phyloP scores from a whole-genome alignment of 1,140 invertebrate genomes.

The Papilio xuthus region DNA sequence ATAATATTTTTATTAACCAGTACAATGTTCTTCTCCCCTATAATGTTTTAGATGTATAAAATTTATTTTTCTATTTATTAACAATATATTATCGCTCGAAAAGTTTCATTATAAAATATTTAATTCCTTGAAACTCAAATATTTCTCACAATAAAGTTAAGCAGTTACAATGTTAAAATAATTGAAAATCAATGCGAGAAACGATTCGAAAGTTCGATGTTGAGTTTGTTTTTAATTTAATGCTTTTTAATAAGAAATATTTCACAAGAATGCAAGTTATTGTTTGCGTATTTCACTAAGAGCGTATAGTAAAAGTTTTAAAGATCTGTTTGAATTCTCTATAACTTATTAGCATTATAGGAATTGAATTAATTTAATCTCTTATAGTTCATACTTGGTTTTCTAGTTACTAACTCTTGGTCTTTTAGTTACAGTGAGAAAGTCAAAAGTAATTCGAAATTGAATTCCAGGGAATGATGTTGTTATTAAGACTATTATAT shows the following conservation, averaged over 20 bases:
- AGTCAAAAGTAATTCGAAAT: too few species aligned
- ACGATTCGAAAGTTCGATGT: conserved; percentile 43
- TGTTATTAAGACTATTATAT: too few species aligned
- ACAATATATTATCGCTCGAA: neutral
- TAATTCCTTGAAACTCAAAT: conserved; percentile 49
- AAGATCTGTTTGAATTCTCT: neutral
- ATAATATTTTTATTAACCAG: too few species aligned
- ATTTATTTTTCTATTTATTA: neutral
- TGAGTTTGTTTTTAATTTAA: neutral
- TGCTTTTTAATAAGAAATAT: conserved; percentile 9
- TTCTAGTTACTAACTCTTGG: too few species aligned
- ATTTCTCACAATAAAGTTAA: conserved; percentile 53
- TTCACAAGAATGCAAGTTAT: neutral
- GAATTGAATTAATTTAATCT: neutral
- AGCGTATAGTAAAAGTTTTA: conserved; percentile 44
- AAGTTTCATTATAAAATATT: neutral
- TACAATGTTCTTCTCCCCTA: too few species aligned
- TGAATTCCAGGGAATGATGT: too few species aligned
- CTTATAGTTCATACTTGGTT: too few species aligned
- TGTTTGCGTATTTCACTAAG: neutral
- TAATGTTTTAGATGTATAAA: too few species aligned
- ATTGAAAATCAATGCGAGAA: conserved; percentile 56
- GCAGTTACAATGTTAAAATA: conserved; percentile 53
- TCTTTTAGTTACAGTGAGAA: too few species aligned
- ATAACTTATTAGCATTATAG: neutral